Evolutionary conservation across 2,797 vertebrate species (phyloP).

Genomic region (Glyptemys insculpta): DNA sequence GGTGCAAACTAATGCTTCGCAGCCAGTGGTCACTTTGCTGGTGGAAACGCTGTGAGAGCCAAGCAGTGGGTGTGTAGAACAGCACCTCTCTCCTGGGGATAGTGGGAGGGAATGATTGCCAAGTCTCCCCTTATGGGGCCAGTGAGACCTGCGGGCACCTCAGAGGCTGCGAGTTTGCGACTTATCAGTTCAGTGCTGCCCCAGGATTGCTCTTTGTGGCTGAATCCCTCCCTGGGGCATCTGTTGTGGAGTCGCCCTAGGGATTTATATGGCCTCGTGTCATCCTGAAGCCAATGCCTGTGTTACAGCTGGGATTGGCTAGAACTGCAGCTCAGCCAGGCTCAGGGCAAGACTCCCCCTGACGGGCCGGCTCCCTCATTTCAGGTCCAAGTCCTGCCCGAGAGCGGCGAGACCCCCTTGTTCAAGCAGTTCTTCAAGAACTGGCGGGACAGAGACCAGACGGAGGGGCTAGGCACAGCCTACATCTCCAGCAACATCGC

Average conservation of each 20-base stretch:
- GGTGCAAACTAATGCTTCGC: not conserved
- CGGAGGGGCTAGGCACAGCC: constrained; percentile 89
- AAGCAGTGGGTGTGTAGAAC: not conserved
- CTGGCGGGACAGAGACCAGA: constrained; percentile 95
- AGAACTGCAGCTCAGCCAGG: not conserved
- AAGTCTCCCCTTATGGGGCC: not conserved
- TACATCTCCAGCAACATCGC: constrained; percentile 94
- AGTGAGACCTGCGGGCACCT: not conserved
- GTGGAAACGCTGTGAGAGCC: not conserved
- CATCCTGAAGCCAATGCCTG: not conserved
- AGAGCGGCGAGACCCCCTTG: constrained; percentile 94
- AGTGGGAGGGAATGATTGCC: not conserved
- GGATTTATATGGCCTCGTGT: not conserved
- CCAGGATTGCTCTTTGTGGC: rapidly evolving
- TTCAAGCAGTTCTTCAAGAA: constrained; percentile 99
- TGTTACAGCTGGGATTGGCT: not conserved
- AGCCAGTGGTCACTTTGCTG: not conserved
- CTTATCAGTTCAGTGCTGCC: too few species aligned
- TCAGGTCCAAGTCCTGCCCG: constrained; percentile 92
- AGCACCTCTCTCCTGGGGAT: not conserved
- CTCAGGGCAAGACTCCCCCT: not conserved
- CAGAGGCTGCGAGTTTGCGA: not conserved
- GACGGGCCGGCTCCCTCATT: not conserved
- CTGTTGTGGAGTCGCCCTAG: not conserved
- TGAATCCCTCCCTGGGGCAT: not conserved